phyloP scores from a whole-genome alignment of 2,888 invertebrate genomes.

The Dolomedes plantarius region DNA sequence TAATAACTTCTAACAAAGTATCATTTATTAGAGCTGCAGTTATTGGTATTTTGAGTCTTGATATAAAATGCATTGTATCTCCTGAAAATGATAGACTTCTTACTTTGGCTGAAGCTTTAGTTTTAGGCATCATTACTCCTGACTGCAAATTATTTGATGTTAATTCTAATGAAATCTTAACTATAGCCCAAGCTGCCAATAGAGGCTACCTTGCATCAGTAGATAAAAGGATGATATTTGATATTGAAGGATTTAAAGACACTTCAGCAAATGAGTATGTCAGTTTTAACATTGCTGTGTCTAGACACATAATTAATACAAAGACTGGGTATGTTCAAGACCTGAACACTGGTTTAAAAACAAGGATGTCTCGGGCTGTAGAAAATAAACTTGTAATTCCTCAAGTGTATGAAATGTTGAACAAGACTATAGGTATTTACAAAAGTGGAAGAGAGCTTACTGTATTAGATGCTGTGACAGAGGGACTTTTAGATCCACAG shows the following conservation, averaged over 20 bases:
- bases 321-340: conserved; percentile 80
- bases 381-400: conserved; percentile 77
- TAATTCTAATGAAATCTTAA: conserved; percentile 84
- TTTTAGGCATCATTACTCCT: conserved; percentile 86
- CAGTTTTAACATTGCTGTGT: conserved; percentile 87
- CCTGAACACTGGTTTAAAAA: conserved; percentile 81
- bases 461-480: conserved; percentile 84
- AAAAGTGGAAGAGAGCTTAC: conserved; percentile 85
- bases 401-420: conserved; percentile 84
- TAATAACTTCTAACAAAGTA: conserved; percentile 85
- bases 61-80: conserved; percentile 89
- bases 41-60: conserved; percentile 90
- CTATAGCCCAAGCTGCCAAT: conserved; percentile 90
- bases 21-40: conserved; percentile 90
- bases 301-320: conserved; percentile 78
- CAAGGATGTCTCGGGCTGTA: conserved; percentile 84
- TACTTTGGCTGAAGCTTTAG: conserved; percentile 90
- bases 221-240: conserved; percentile 90
- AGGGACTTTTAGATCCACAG: conserved; percentile 76
- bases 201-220: conserved; percentile 86
- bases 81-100: conserved; percentile 86
- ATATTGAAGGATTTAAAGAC: conserved; percentile 88
- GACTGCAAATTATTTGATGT: conserved; percentile 86
- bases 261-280: conserved; percentile 88
- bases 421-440: conserved; percentile 86